These are phyloP conservation scores for Malurus cyaneus DNA, from an alignment of 2,113 vertebrate genomes.

Conservation along the genomic window DNA sequence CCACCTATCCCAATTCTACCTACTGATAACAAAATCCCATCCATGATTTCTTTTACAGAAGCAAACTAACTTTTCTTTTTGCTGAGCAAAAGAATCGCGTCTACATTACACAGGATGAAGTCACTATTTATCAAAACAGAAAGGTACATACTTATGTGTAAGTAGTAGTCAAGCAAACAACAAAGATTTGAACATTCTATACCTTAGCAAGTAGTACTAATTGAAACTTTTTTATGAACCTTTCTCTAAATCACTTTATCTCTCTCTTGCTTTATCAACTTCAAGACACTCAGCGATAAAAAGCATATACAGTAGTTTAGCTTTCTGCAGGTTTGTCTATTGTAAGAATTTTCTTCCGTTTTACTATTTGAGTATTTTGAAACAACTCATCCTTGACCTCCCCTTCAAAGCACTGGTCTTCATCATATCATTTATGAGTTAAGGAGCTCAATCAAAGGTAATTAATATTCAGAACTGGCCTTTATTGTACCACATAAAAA, in stretches of 20 bases:
- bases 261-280: background rate
- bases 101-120: background rate
- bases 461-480: background rate
- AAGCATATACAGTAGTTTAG: background rate
- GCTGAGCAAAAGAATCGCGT: background rate
- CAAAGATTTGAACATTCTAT: background rate
- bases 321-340: background rate
- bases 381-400: background rate
- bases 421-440: background rate
- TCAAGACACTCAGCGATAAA: background rate
- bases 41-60: background rate
- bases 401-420: background rate
- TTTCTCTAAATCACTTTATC: background rate
- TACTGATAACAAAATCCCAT: background rate
- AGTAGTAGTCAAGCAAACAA: background rate
- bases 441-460: background rate
- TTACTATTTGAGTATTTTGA: background rate
- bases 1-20: background rate
- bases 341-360: background rate
- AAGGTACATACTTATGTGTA: background rate
- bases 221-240: background rate
- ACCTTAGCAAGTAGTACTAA: background rate
- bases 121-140: background rate
- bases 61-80: background rate
- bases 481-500: background rate